A percentile compares a stretch with the other conserved stretches of the same genome.
phyloP scores from a whole-genome alignment of 2,888 invertebrate genomes.

The Netelia virgata region DNA sequence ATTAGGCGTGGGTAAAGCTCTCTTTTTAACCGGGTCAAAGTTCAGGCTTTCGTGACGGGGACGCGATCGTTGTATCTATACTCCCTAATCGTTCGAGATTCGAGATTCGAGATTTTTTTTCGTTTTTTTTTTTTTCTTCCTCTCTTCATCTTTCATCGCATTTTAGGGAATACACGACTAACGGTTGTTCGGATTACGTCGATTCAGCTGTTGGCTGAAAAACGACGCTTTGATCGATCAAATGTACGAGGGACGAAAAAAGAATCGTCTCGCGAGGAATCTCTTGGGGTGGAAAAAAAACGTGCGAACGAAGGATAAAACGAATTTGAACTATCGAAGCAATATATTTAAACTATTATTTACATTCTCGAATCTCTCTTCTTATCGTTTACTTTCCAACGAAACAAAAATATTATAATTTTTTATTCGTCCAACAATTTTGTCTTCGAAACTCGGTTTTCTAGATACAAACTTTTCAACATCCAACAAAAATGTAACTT shows the following conservation, averaged over 20 bases:
- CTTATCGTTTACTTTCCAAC: too few species aligned
- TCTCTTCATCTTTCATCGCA: not conserved
- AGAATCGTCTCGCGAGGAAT: not conserved
- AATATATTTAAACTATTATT: too few species aligned
- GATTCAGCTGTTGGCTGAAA: not conserved
- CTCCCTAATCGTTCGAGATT: not conserved
- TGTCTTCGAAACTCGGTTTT: not conserved
- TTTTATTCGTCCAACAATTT: too few species aligned
- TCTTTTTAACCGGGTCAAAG: conserved; percentile 14
- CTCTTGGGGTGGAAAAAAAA: not conserved
- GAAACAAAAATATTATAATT: too few species aligned
- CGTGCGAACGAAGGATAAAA: too few species aligned
- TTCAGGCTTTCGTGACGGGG: conserved; percentile 4
- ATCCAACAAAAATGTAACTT: not conserved
- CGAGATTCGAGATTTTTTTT: too few species aligned
- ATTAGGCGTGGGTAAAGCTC: conserved; percentile 1
- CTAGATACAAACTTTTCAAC: not conserved
- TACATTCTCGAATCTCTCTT: too few species aligned
- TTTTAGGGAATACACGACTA: too few species aligned
- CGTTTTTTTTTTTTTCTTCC: not conserved
- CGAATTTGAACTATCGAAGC: too few species aligned
- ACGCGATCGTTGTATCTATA: conserved; percentile 12
- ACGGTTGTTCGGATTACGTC: too few species aligned
- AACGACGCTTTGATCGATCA: not conserved
- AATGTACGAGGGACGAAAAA: not conserved